A percentile compares a stretch with the other conserved stretches of the same genome.
Evolutionary conservation across 2,888 invertebrate genomes (phyloP).

Genomic region (Watsonalla binaria): DNA sequence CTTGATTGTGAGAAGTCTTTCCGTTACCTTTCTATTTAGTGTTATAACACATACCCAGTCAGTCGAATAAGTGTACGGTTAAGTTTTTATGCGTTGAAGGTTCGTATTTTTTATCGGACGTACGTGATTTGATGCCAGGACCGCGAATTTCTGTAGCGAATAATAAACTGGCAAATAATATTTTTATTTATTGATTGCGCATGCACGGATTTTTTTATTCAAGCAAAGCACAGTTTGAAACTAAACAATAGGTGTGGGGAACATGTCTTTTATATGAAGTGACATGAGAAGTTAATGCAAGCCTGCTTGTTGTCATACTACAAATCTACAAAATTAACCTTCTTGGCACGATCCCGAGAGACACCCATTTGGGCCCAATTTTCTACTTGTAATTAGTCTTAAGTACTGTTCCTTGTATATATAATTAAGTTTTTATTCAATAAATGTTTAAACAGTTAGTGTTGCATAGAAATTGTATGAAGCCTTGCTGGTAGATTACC

Average conservation of each 20-base stretch:
- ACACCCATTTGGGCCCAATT: too few relatives aligned
- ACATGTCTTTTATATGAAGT: background rate
- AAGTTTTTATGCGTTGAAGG: constrained; percentile 19
- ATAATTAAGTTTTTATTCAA: too few relatives aligned
- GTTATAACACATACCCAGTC: constrained; percentile 40
- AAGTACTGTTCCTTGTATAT: too few relatives aligned
- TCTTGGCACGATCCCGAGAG: too few relatives aligned
- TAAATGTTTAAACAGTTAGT: too few relatives aligned
- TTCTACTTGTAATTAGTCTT: too few relatives aligned
- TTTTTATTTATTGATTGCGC: constrained; percentile 1
- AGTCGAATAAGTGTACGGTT: constrained; percentile 49
- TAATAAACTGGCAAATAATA: background rate
- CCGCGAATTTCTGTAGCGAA: constrained; percentile 7
- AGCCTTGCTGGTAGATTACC: too few relatives aligned
- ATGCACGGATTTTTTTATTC: background rate
- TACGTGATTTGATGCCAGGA: constrained; percentile 19
- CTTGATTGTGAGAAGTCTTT: constrained; percentile 22
- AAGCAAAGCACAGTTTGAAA: background rate
- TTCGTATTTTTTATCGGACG: constrained; percentile 17
- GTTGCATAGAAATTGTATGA: too few relatives aligned
- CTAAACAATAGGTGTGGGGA: background rate
- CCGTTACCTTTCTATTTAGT: too few relatives aligned
- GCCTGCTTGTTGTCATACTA: too few relatives aligned
- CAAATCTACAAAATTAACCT: too few relatives aligned
- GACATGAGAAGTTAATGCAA: too few relatives aligned